Conservation (phyloP, 2,113 vertebrate species). For the Microcebus tavaratra region DNA sequence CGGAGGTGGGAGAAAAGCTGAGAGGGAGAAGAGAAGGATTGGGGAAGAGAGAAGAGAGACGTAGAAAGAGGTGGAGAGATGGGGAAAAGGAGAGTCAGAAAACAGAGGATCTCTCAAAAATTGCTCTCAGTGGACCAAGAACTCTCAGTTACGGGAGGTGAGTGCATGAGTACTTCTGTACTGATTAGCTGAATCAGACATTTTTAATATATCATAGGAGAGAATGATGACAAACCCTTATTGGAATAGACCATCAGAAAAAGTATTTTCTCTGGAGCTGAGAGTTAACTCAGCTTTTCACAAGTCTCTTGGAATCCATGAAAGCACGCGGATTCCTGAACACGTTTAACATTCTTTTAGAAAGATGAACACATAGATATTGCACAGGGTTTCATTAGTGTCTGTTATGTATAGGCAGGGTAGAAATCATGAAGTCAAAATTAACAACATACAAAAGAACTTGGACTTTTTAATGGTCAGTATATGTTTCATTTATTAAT, state of each 20-base stretch:
- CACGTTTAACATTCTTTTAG: not conserved
- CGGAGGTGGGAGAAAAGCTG: no score
- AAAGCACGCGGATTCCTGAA: not conserved
- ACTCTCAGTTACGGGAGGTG: not conserved
- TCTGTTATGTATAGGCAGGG: not conserved
- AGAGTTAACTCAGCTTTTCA: not conserved
- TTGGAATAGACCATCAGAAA: not conserved
- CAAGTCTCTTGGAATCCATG: not conserved
- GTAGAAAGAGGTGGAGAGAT: accelerated
- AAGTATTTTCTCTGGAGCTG: not conserved
- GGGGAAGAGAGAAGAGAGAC: not conserved
- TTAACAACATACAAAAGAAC: not conserved
- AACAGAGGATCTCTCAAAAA: not conserved
- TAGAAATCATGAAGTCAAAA: not conserved
- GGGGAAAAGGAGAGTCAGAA: not conserved
- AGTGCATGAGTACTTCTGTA: not conserved
- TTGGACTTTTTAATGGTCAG: not conserved
- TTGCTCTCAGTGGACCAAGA: not conserved
- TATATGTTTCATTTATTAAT: not conserved
- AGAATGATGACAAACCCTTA: not conserved
- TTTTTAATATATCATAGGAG: not conserved
- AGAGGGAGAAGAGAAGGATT: not conserved
- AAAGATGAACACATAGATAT: not conserved
- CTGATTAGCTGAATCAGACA: not conserved
- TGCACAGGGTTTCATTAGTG: not conserved